Base-by-base conservation (phyloP, 2,888 invertebrate genomes). In the Drosophila neotestacea region DNA sequence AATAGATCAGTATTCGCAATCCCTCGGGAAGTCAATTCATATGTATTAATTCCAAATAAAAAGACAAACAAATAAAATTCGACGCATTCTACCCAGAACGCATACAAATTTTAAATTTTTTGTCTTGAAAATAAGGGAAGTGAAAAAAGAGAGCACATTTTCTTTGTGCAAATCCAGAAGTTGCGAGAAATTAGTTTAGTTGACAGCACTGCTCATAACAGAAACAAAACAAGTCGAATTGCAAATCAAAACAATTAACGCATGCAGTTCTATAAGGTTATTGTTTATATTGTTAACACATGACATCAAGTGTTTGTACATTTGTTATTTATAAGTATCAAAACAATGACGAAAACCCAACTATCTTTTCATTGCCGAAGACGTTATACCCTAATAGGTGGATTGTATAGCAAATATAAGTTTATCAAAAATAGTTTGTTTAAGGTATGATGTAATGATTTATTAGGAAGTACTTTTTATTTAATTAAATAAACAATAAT, bases 261-360 rank as follows among this genome's bases (percentile, higher is more conserved):
- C 27, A 27, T 27, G 34, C 34, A 7, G n/a, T 10, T 55, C 30
- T 32, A 44, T 27, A 44, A 34, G 9, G 9, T 34, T 42, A 13
- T 22, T 56, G 34, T 56, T 46, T 44, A 11, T 27, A 34, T 28
- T 28, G 28, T 36, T 58, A 13, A 28, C 34, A 16, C 9, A 38
- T 38, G 34, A 54, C 2, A 13, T 46, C 22, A 54, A 61, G 61
- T 60, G 34, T 42, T 42, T 60, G 9, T 27, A 42, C 42, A 42
- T 13, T 34, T 44, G 27, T 10, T 10, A 36, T 30, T 39, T 16
- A 42, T 4, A 50, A 48, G 28, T 48, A 16, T 22, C 36, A 9
- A 27, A 44, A 50, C 4, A 36, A 28, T n/a, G 22, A 5, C 6
- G n/a, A 13, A 22, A 38, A 11, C 4, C 11, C 4, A 34, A 50